These are phyloP conservation scores for Phenganax marumi DNA, from an alignment of 92 coral and sea anemone genomes.

Conservation along the genomic window DNA sequence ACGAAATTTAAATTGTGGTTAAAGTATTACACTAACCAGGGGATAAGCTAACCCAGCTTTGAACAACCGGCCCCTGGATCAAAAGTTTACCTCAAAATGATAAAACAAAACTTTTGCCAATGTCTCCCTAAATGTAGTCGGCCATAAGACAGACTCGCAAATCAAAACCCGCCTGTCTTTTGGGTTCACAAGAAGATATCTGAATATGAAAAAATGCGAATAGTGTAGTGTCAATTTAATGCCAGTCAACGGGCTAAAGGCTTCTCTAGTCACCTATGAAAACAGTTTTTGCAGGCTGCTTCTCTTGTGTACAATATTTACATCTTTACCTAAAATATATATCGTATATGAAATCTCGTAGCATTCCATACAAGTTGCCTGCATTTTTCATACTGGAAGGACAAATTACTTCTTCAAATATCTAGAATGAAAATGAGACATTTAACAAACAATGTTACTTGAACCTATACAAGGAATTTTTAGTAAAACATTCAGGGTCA, in stretches of 20 bases:
- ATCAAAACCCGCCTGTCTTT: slow-evolving; percentile 87
- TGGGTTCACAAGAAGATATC: slow-evolving; percentile 95
- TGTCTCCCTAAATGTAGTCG: slow-evolving; percentile 82
- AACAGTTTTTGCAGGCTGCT: neutral
- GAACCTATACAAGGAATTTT: neutral
- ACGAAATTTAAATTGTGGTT: no score
- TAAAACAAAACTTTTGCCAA: slow-evolving; percentile 88
- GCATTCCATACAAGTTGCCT: slow-evolving; percentile 77
- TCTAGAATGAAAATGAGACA: neutral
- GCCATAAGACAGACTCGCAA: slow-evolving; percentile 91
- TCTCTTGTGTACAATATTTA: neutral
- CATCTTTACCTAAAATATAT: slow-evolving; percentile 77
- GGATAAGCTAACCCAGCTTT: neutral
- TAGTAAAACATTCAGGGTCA: slow-evolving; percentile 20
- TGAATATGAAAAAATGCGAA: slow-evolving; percentile 7
- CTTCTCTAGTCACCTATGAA: neutral
- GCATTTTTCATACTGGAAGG: slow-evolving; percentile 49
- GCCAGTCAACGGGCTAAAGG: neutral
- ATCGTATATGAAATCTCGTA: slow-evolving; percentile 81
- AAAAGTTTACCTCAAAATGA: slow-evolving; percentile 81
- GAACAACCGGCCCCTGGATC: neutral
- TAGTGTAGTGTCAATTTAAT: neutral
- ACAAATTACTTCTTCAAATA: slow-evolving; percentile 10
- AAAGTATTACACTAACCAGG: no score
- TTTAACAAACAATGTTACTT: neutral